Base-by-base conservation (phyloP, 2,888 invertebrate species). In the Operophtera brumata region DNA sequence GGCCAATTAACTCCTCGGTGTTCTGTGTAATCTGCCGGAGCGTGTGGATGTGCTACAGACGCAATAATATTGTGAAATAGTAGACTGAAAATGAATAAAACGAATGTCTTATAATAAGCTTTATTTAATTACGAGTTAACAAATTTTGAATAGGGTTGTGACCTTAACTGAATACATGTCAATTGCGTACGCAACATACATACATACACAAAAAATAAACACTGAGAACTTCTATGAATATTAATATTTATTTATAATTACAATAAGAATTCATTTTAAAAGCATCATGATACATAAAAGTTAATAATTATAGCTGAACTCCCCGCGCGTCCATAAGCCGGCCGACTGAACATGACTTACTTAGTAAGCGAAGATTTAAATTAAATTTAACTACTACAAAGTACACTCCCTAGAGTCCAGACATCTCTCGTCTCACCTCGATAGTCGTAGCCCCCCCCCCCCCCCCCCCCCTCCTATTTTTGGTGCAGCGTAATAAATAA, bases 121-220 rank as follows among this genome's bases (percentile, higher is more conserved):
- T 89, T 90, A 90, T 90, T 89, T 90, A 89, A 90, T 90, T 90
- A 90, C 89, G 88, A 90, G 88, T 89, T 90, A 90, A 90, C 90
- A 90, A 88, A 89, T 89, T 89, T 87, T 84, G 89, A 90, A 89
- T 86, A 87, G 85, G 75, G 86, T 90, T 90, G 89, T 90, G 89
- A 89, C 90, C 85, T 86, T 86, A 90, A 89, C 86, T 84, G 87
- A 89, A 89, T 88, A 88, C 82, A 89, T 86, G 86, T 89, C 82
- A 82, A 84, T 83, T 82, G 84, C 82, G 72, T 84, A 80, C 77
- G 84, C 82, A 83, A 81, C 80, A 71, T 70, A 77, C 80, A 81
- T 87, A 88, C 80, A 83, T 81, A 80, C 86, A 87, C 81, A 83
- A 83, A 84, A 85, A 86, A 83, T 85, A 88, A 89, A 86, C 87